Conservation (phyloP, 1,140 invertebrate species). For the Drosophila pseudoananassae region DNA sequence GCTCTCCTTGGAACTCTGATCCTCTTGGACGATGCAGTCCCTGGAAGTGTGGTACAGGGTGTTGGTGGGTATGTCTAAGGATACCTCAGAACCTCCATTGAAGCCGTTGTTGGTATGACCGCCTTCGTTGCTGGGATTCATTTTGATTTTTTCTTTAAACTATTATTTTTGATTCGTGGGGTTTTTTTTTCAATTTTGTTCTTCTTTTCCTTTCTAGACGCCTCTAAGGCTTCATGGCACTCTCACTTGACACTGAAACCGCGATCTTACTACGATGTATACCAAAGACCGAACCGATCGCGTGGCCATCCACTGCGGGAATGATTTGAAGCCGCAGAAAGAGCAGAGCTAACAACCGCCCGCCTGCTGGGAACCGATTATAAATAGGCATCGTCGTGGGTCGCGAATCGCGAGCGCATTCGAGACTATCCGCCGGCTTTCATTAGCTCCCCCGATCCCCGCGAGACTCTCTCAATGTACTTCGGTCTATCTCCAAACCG, state of each 20-base stretch:
- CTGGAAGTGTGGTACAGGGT: slow-evolving; percentile 72
- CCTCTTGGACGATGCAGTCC: slow-evolving; percentile 76
- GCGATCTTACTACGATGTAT: slow-evolving; percentile 3
- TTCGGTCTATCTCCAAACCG: slow-evolving; percentile 31
- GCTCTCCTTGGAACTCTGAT: slow-evolving; percentile 19
- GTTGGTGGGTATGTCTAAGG: slow-evolving; percentile 76
- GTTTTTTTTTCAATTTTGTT: slow-evolving; percentile 6
- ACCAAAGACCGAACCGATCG: slow-evolving; percentile 35
- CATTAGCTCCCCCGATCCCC: slow-evolving; percentile 31
- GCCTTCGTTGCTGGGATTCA: slow-evolving; percentile 47
- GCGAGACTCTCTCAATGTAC: not conserved
- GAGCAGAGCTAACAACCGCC: slow-evolving; percentile 52
- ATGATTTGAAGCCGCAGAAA: slow-evolving; percentile 57
- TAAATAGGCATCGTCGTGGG: slow-evolving; percentile 62
- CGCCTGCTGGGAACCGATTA: slow-evolving; percentile 71
- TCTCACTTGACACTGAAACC: slow-evolving; percentile 48
- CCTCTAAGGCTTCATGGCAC: slow-evolving; percentile 66
- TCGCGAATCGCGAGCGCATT: slow-evolving; percentile 54
- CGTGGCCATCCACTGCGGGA: slow-evolving; percentile 58
- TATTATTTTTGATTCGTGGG: not conserved
- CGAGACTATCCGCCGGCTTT: slow-evolving; percentile 75
- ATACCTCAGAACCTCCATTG: slow-evolving; percentile 66
- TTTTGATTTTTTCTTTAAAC: slow-evolving; percentile 13
- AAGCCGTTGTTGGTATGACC: slow-evolving; percentile 67
- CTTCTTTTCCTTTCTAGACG: slow-evolving; percentile 5